Percentiles rank a stretch among this genome's conserved stretches.
Conservation (phyloP, 2,797 vertebrate genomes). For the Staurois parvus region DNA sequence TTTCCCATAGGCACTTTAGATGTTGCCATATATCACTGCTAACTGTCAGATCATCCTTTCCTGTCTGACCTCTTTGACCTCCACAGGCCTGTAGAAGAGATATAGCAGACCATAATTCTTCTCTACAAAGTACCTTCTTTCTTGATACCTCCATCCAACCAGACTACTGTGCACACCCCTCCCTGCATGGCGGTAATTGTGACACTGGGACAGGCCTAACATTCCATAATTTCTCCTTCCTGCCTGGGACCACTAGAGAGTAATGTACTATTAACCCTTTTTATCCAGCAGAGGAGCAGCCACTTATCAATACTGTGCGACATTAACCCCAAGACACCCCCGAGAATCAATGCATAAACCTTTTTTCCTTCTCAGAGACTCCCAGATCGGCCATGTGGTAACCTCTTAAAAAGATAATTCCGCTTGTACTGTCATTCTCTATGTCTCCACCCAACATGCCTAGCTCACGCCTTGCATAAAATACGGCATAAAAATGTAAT, state of each 20-base stretch:
- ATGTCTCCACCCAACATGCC: too few species aligned
- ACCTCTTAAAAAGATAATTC: neutral
- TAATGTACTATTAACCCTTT: slow-evolving; percentile 50
- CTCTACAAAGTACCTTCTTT: neutral
- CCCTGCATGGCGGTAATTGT: slow-evolving; percentile 21
- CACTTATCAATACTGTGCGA: slow-evolving; percentile 6
- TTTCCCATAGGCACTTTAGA: neutral
- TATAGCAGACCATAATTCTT: neutral
- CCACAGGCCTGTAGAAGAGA: neutral
- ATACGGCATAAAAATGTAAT: too few species aligned
- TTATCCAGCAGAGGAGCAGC: slow-evolving; percentile 20
- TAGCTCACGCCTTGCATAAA: too few species aligned
- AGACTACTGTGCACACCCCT: neutral
- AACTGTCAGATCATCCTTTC: neutral
- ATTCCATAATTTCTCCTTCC: slow-evolving; percentile 32
- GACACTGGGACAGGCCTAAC: neutral
- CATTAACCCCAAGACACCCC: slow-evolving; percentile 39
- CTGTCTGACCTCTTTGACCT: slow-evolving; percentile 6
- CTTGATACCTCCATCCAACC: neutral
- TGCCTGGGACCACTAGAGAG: slow-evolving; percentile 25
- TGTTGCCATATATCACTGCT: neutral
- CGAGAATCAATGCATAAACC: slow-evolving; percentile 2
- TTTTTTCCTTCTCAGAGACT: slow-evolving; percentile 19
- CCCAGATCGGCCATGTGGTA: slow-evolving; percentile 22
- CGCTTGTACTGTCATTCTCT: too few species aligned